phyloP scores from a whole-genome alignment of 2,888 invertebrate species.

The Notodonta dromedarius region DNA sequence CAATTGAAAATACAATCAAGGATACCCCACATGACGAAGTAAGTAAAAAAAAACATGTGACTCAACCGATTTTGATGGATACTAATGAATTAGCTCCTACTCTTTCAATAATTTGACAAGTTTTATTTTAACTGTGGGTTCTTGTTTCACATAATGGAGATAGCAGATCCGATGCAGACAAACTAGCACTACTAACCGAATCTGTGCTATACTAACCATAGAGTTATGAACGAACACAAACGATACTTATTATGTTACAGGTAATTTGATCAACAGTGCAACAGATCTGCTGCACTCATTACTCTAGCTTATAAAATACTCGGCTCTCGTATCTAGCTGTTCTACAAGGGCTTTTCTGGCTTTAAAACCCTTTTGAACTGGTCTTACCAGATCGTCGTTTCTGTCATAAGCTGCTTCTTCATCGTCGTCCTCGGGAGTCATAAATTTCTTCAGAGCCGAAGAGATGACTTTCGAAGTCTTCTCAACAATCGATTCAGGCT shows the following conservation, averaged over 20 bases:
- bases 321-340: slow-evolving; percentile 10
- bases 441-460: slow-evolving; percentile 81
- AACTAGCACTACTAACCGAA: slow-evolving; percentile 26
- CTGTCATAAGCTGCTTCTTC: slow-evolving; percentile 87
- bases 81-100: background rate
- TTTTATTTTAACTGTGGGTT: background rate
- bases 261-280: slow-evolving; percentile 27
- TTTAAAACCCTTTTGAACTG: slow-evolving; percentile 18
- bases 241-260: slow-evolving; percentile 37
- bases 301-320: background rate
- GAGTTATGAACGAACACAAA: slow-evolving; percentile 28
- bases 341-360: slow-evolving; percentile 19
- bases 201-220: slow-evolving; percentile 17
- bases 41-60: no score
- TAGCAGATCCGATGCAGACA: slow-evolving; percentile 20
- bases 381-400: slow-evolving; percentile 89
- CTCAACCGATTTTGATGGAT: background rate
- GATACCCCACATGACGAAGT: no score
- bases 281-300: background rate
- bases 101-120: background rate
- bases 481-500: slow-evolving; percentile 87
- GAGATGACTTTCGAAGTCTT: slow-evolving; percentile 81
- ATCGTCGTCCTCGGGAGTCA: slow-evolving; percentile 73
- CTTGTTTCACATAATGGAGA: background rate
- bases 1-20: no score